A percentile compares a stretch with the other conserved stretches of the same genome.
Evolutionary conservation across 2,888 invertebrate genomes (phyloP).

Genomic region (Dasysyrphus tricinctus): DNA sequence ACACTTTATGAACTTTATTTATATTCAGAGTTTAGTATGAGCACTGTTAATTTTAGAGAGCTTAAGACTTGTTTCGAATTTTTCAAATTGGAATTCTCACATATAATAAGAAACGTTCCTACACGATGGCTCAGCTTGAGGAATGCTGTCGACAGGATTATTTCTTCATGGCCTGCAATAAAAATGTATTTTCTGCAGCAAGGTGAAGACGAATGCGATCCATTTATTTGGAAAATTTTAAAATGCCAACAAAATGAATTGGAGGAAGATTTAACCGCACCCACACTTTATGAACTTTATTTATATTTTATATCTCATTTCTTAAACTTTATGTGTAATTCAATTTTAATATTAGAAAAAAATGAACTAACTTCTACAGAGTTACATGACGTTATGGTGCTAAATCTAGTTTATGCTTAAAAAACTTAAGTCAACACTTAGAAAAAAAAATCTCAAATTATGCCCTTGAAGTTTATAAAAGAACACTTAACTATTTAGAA

Average conservation of each 20-base stretch:
- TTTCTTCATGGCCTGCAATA: not conserved
- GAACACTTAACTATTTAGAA: too few species aligned
- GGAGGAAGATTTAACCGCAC: not conserved
- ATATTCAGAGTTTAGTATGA: too few species aligned
- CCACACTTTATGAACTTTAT: not conserved
- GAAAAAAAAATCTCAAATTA: too few species aligned
- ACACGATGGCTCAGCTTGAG: not conserved
- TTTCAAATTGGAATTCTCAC: not conserved
- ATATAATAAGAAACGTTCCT: not conserved
- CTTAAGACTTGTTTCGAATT: not conserved
- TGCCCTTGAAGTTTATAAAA: too few species aligned
- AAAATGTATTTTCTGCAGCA: not conserved
- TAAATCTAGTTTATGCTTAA: not conserved
- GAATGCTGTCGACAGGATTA: not conserved
- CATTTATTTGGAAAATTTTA: not conserved
- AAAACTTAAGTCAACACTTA: too few species aligned
- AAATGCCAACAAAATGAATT: not conserved
- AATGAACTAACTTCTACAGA: not conserved
- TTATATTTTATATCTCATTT: not conserved
- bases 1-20: not conserved
- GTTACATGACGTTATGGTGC: not conserved
- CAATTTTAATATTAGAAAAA: not conserved
- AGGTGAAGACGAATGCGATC: not conserved
- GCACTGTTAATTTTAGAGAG: too few species aligned
- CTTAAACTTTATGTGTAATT: not conserved